Percentiles rank a stretch among this genome's conserved stretches.
Evolutionary conservation across 2,797 vertebrate species (phyloP).

Genomic region (Prunella strophiata): DNA sequence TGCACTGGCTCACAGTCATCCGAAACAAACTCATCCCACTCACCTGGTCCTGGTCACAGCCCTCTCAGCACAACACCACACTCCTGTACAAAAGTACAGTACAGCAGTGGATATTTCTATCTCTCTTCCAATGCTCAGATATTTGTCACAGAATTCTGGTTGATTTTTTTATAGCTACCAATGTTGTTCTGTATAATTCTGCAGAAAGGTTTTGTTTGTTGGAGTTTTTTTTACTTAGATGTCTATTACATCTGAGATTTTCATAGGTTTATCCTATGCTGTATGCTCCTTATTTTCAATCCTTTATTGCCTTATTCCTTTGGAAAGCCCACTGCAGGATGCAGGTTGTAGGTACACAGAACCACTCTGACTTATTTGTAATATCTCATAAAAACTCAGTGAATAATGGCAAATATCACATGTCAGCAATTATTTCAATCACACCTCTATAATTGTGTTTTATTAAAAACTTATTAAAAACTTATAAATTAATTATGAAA

Average conservation of each 20-base stretch:
- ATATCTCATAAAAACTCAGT: background rate
- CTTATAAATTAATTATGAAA: background rate
- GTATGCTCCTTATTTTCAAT: background rate
- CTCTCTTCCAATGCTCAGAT: background rate
- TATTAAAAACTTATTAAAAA: background rate
- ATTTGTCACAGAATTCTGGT: background rate
- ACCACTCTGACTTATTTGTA: background rate
- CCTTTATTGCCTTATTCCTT: background rate
- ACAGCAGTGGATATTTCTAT: background rate
- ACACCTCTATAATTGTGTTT: background rate
- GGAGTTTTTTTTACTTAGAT: no score
- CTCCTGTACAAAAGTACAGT: background rate
- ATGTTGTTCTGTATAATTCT: no score
- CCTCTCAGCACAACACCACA: background rate
- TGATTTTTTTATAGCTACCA: background rate
- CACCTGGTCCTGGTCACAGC: background rate
- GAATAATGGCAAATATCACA: background rate
- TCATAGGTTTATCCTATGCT: background rate
- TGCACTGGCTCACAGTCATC: background rate
- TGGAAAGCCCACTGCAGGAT: background rate
- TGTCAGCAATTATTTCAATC: background rate
- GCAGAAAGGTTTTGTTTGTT: no score
- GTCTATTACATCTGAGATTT: background rate
- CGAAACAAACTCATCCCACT: slow-evolving; percentile 19
- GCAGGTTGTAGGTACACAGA: background rate